Evolutionary conservation across 2,797 vertebrate species (phyloP).

Genomic region (Sebastes glaucus): DNA sequence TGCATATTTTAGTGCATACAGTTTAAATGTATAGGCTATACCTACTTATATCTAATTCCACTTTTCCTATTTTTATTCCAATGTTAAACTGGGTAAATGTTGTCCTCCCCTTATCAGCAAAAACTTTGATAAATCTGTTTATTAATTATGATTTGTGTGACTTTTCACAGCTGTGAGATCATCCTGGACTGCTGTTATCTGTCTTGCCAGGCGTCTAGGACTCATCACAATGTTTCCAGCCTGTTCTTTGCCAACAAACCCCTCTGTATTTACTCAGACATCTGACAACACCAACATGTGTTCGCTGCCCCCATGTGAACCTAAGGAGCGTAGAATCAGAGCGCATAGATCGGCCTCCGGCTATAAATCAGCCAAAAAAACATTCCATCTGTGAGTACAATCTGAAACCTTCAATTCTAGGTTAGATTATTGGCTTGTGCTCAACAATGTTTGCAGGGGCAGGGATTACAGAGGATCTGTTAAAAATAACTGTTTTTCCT

Average conservation of each 20-base stretch:
- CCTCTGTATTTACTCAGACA: constrained; percentile 66
- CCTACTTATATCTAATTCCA: not conserved
- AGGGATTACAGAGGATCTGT: not conserved
- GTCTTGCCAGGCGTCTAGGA: not conserved
- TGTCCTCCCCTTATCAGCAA: not conserved
- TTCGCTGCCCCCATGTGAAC: constrained; percentile 39
- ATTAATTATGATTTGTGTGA: not conserved
- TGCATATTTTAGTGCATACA: not conserved
- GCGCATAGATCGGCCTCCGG: constrained; percentile 9
- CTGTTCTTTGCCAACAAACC: constrained; percentile 31
- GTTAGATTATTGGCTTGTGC: not conserved
- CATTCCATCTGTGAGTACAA: no score
- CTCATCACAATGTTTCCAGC: not conserved
- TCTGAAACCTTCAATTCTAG: not conserved
- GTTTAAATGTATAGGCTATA: not conserved
- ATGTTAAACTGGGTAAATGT: not conserved
- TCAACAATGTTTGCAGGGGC: no score
- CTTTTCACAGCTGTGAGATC: not conserved
- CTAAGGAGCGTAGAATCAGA: not conserved
- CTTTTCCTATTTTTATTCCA: not conserved
- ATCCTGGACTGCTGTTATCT: not conserved
- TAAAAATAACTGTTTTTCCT: not conserved
- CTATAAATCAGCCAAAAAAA: no score
- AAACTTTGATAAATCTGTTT: not conserved
- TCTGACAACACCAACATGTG: constrained; percentile 62